Evolutionary conservation across 2,113 vertebrate genomes (phyloP).

Genomic region (Gavialis gangeticus): DNA sequence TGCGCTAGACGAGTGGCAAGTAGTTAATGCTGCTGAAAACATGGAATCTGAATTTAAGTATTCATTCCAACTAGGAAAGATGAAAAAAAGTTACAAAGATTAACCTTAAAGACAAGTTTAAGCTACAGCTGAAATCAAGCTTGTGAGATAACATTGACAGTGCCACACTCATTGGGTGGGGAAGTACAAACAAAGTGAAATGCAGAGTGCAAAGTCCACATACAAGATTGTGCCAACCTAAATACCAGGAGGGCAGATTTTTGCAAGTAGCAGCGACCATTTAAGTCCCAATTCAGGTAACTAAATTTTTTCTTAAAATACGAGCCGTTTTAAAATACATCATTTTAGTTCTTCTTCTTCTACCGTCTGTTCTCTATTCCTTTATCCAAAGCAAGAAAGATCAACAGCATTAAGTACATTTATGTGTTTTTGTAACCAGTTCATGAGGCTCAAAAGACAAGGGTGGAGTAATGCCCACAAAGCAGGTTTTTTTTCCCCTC

Average conservation of each 20-base stretch:
- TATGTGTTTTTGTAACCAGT: neutral
- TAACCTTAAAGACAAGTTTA: too few relatives aligned
- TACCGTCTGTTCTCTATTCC: neutral
- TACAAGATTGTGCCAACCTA: too few relatives aligned
- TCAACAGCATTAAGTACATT: neutral
- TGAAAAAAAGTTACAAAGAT: too few relatives aligned
- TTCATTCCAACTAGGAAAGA: neutral
- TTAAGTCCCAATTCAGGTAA: slow-evolving; percentile 22
- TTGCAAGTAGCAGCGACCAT: neutral
- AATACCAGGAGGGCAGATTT: too few relatives aligned
- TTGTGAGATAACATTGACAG: neutral
- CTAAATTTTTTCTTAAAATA: slow-evolving; percentile 32
- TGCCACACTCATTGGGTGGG: too few relatives aligned
- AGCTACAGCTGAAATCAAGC: too few relatives aligned
- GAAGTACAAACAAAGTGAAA: too few relatives aligned
- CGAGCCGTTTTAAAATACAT: neutral
- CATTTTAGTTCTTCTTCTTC: neutral
- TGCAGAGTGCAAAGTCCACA: too few relatives aligned
- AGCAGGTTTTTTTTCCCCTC: neutral
- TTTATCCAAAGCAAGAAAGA: neutral
- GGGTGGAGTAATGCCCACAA: neutral
- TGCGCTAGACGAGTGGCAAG: neutral
- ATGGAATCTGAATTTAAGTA: neutral
- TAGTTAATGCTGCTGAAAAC: neutral
- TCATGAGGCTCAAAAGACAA: neutral